These are phyloP conservation scores for Eumaeus atala DNA, from an alignment of 1,140 invertebrate species.

Conservation along the genomic window DNA sequence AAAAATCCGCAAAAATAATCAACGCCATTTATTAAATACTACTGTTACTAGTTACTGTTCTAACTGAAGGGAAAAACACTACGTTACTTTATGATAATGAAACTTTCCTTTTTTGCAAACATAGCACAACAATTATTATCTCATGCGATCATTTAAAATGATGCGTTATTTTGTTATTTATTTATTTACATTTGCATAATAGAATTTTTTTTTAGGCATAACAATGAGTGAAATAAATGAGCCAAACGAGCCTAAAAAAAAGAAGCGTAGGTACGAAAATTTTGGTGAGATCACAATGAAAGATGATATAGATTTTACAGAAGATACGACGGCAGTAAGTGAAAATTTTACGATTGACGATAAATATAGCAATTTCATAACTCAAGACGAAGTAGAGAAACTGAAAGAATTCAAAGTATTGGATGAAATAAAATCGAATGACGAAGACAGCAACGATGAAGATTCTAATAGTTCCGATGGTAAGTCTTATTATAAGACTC, in stretches of 20 bases:
- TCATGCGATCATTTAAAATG: too few relatives aligned
- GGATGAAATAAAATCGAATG: constrained; percentile 80
- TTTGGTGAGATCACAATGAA: background rate
- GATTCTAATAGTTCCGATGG: constrained; percentile 56
- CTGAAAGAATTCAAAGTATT: constrained; percentile 82
- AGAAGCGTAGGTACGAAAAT: constrained; percentile 19
- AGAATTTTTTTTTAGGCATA: constrained; percentile 26
- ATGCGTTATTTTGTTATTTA: too few relatives aligned
- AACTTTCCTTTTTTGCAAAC: too few relatives aligned
- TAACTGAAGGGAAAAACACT: too few relatives aligned
- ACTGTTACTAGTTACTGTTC: too few relatives aligned
- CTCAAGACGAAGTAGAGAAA: constrained; percentile 48
- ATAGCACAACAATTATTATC: too few relatives aligned
- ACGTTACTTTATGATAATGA: too few relatives aligned
- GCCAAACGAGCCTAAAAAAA: constrained; percentile 21
- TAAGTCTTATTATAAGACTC: constrained; percentile 29
- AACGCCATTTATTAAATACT: too few relatives aligned
- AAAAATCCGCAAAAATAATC: too few relatives aligned
- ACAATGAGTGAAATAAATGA: constrained; percentile 36
- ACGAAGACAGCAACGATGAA: constrained; percentile 75
- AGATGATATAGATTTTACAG: constrained; percentile 24
- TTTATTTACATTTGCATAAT: constrained; percentile 5
- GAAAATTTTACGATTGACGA: constrained; percentile 26
- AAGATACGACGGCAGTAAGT: constrained; percentile 20
- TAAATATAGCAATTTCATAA: constrained; percentile 45